Conservation (phyloP, 2,888 invertebrate species). For the Cephus spinipes region DNA sequence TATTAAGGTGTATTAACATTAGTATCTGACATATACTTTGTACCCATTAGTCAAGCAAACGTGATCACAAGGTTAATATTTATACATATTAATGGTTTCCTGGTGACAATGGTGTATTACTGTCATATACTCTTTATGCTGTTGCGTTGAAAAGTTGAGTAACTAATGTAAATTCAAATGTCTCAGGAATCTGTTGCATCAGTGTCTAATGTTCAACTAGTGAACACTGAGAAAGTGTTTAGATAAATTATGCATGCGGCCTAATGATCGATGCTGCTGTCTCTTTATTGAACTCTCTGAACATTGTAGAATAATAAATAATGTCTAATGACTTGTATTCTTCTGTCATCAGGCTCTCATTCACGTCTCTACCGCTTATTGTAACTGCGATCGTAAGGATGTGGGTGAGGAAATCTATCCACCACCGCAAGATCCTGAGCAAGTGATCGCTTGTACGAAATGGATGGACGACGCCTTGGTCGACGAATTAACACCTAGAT, state of each 20-base stretch:
- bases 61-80: not conserved
- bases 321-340: not conserved
- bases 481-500: conserved; percentile 64
- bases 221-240: too few species aligned
- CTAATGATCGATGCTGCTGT: too few species aligned
- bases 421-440: conserved; percentile 68
- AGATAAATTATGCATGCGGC: too few species aligned
- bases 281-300: too few species aligned
- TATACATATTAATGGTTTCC: too few species aligned
- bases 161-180: too few species aligned
- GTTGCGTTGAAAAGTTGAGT: too few species aligned
- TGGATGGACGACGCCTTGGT: conserved; percentile 66
- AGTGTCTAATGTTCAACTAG: too few species aligned
- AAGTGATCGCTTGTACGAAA: conserved; percentile 68
- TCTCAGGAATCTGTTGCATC: too few species aligned
- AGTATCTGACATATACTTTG: not conserved
- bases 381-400: conserved; percentile 75
- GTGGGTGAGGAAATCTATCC: conserved; percentile 73
- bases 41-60: not conserved
- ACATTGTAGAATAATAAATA: too few species aligned
- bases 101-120: too few species aligned
- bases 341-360: conserved; percentile 68
- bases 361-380: conserved; percentile 80
- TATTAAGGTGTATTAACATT: not conserved
- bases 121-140: too few species aligned